Conservation (phyloP, 1,140 invertebrate genomes). For the Drosophila orosa region DNA sequence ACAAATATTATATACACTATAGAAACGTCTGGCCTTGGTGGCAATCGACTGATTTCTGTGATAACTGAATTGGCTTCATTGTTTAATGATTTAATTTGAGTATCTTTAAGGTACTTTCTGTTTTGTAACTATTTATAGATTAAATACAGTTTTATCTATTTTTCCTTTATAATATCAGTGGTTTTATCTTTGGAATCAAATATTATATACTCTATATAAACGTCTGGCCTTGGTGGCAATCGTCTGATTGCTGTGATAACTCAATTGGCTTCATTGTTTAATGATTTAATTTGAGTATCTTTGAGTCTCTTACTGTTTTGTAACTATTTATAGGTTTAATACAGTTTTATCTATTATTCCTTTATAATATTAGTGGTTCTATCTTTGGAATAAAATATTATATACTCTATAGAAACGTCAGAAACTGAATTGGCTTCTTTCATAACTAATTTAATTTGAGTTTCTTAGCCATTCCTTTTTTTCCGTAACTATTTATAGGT, state of each 20-base stretch:
- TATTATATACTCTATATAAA: slow-evolving; percentile 5
- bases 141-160: background rate
- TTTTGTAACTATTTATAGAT: slow-evolving; percentile 1
- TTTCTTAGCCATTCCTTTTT: no score
- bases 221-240: slow-evolving; percentile 26
- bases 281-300: background rate
- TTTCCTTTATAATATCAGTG: slow-evolving; percentile 15
- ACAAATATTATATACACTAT: slow-evolving; percentile 12
- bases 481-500: no score
- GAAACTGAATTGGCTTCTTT: slow-evolving; percentile 1
- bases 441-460: background rate
- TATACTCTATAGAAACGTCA: slow-evolving; percentile 18
- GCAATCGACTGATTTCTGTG: slow-evolving; percentile 2
- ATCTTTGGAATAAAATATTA: slow-evolving; percentile 23
- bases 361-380: slow-evolving; percentile 13
- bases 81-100: background rate
- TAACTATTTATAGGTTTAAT: slow-evolving; percentile 7
- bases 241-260: slow-evolving; percentile 9
- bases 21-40: slow-evolving; percentile 28
- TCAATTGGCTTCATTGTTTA: background rate
- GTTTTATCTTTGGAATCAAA: slow-evolving; percentile 32
- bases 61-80: slow-evolving; percentile 1
- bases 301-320: background rate
- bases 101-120: background rate
- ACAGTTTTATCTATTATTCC: slow-evolving; percentile 1